These are phyloP conservation scores for Chaetogeoica ovagalla DNA, from an alignment of 2,888 invertebrate species.

Conservation along the genomic window DNA sequence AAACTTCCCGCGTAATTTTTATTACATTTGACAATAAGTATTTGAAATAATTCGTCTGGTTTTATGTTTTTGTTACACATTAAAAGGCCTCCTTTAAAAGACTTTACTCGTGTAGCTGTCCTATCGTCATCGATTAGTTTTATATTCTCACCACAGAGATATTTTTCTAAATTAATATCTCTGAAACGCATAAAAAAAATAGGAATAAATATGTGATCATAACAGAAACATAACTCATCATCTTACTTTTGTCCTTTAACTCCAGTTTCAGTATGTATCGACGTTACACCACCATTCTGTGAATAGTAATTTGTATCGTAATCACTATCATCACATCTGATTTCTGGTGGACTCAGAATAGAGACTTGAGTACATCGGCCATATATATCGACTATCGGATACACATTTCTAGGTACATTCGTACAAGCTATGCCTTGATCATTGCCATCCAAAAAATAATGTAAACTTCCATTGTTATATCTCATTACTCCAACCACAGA, in stretches of 20 bases:
- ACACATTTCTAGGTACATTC: constrained; percentile 77
- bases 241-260: constrained; percentile 36
- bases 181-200: constrained; percentile 11
- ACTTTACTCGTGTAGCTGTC: constrained; percentile 67
- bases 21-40: constrained; percentile 66
- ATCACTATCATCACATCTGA: constrained; percentile 42
- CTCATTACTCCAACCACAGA: constrained; percentile 77
- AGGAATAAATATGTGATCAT: too few species aligned
- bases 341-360: constrained; percentile 55
- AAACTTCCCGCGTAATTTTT: constrained; percentile 73
- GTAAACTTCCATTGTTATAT: constrained; percentile 78
- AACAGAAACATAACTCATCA: neutral
- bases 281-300: constrained; percentile 33
- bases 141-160: constrained; percentile 68
- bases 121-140: constrained; percentile 70
- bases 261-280: constrained; percentile 38
- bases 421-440: constrained; percentile 85
- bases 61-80: constrained; percentile 75
- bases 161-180: constrained; percentile 31
- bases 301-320: constrained; percentile 40
- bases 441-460: constrained; percentile 83
- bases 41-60: constrained; percentile 79
- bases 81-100: constrained; percentile 67
- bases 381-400: constrained; percentile 92
- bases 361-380: constrained; percentile 90